Percentiles rank a stretch among this genome's conserved stretches.
These are phyloP conservation scores for Bubo blakistoni DNA, from an alignment of 2,113 vertebrate species.

Conservation along the genomic window DNA sequence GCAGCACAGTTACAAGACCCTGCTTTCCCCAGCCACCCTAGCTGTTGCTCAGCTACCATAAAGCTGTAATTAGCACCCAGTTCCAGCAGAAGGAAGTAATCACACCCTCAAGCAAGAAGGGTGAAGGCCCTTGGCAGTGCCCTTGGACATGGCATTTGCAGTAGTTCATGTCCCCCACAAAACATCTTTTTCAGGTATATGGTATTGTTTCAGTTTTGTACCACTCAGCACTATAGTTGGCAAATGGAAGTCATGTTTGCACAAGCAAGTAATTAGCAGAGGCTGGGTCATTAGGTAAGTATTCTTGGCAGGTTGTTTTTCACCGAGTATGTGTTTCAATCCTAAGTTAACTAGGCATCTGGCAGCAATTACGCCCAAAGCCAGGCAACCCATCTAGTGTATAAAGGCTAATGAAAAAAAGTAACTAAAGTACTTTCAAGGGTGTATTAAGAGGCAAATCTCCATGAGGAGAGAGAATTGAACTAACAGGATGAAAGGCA, in stretches of 20 bases:
- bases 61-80: neutral
- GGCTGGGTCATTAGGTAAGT: conserved; percentile 6
- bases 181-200: rapidly evolving
- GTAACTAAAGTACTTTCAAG: neutral
- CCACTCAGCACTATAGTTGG: neutral
- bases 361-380: neutral
- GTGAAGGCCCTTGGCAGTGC: neutral
- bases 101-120: neutral
- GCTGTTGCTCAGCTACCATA: neutral
- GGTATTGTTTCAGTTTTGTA: neutral
- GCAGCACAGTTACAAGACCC: neutral
- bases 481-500: neutral
- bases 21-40: neutral
- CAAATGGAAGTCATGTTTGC: neutral
- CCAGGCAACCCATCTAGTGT: neutral
- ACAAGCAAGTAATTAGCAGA: neutral
- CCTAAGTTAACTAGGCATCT: neutral
- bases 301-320: neutral
- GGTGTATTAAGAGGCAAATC: neutral
- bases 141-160: neutral
- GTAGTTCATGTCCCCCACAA: neutral
- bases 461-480: neutral
- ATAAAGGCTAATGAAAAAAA: neutral
- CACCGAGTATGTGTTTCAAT: neutral
- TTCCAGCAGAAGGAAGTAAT: neutral